Evolutionary conservation across 2,797 vertebrate genomes (phyloP).

Genomic region (Apogon talboti): DNA sequence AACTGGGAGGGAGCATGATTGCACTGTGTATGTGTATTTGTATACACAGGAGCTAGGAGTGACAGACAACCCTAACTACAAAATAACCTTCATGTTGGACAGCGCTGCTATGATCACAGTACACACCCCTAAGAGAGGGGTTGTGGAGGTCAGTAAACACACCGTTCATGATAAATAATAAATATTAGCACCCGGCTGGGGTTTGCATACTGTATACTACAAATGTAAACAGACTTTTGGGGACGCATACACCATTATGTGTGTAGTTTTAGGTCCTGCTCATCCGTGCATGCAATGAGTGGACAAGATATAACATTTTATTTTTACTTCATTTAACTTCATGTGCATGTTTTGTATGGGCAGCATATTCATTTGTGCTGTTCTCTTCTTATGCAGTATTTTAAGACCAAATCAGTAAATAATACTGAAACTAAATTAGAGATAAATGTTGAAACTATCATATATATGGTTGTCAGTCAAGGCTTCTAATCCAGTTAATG

Average conservation of each 20-base stretch:
- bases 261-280: no score
- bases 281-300: no score
- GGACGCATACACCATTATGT: background rate
- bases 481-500: no score
- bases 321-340: no score
- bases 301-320: no score
- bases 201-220: background rate
- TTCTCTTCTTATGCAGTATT: no score
- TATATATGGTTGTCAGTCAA: no score
- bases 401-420: no score
- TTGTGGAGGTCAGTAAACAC: conserved; percentile 90
- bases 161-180: background rate
- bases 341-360: no score
- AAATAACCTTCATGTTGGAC: conserved; percentile 99
- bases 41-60: conserved; percentile 92
- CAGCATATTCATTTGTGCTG: no score
- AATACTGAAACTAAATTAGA: no score
- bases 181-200: background rate
- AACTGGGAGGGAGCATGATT: background rate
- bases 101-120: conserved; percentile 99
- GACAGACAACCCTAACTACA: conserved; percentile 96
- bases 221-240: background rate
- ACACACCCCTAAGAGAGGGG: conserved; percentile 95
- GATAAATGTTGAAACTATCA: no score
- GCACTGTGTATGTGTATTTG: conserved; percentile 32